Base-by-base conservation (phyloP, 2,797 vertebrate genomes). In the Paguma larvata region DNA sequence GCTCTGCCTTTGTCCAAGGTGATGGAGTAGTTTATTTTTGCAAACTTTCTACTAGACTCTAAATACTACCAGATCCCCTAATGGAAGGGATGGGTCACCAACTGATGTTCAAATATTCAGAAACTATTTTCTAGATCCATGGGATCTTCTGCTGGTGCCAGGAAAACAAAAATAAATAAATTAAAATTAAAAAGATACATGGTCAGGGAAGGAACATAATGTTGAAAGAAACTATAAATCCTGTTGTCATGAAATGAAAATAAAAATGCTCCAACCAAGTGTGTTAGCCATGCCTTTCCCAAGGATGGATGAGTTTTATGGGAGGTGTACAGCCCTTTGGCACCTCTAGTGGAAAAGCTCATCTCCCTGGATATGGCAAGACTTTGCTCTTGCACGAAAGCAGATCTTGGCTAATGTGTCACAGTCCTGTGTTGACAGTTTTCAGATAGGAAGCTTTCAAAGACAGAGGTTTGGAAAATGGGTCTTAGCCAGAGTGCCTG, bases 391-490 rank as follows among this genome's bases (percentile, higher is more conserved):
- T 80, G 12, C 77, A 90, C 2, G 1, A 94, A 92, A 96, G 65
- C 92, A 96, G 68, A 94, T 68, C 84, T 86, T 91, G 68, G 78
- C 79, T 95, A 94, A 94, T 10, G 63, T 96, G 89, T 32, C 63
- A 67, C 62, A 96, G 92, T 92, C 94, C 97, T 80, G 53, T 93
- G 85, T 80, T 97, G 96, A 97, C 94, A 94, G 92, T 97, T 98
- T 98, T 98, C 91, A 98, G 97, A 97, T 85, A 98, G 94, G 92
- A 98, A 98, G 97, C 85, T 75, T 98, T 87, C 78, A 56, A 25
- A n/a, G 93, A 95, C 80, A 92, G 83, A 46, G 87, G 65, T 77
- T 96, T 16, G 3, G 95, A 98, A 98, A 97, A 78, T 85, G 80
- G 14, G 77, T 53, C 73, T 95, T 80, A 72, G 67, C 62, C 89